Base-by-base conservation (phyloP, 2,113 vertebrate genomes). In the Macroglossus sobrinus region DNA sequence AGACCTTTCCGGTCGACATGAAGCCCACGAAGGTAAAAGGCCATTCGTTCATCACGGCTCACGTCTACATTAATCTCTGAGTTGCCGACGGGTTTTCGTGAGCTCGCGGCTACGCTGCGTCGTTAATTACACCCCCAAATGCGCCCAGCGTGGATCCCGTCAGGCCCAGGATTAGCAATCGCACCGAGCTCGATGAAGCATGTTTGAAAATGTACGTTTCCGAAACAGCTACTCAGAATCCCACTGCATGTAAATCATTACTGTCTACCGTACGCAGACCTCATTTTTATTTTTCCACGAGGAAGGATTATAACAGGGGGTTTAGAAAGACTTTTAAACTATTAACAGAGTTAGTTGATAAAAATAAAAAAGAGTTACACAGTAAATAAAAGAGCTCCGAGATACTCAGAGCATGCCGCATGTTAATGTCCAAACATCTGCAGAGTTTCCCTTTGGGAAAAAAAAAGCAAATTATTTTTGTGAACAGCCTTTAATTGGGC, bases 81-180 rank as follows among this genome's bases (percentile, higher is more conserved):
- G 12, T 24, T 18, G 26, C 78, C 84, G 8, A 22, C 57, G 7
- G 22, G 8, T 53, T 90, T 57, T 87, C 61, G 43, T 68, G 11
- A 35, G 11, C 24, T 50, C 35, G 2, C 4, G 1, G 55, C 1
- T 15, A 45, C 14, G 9, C 10, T 1, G 1, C 2, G 5, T 9
- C 76, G 68, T 66, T 45, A 26, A 78, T 66, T 10, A 59, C 0
- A 7, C 7, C 19, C 45, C n/a, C 26, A 43, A 71, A 38, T 2
- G 38, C 18, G 81, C 45, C 53, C 1, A 2, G 6, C 7, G 8
- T 9, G 15, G n/a, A 28, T 50, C 7, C 15, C 7, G 12, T 16
- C 0, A 55, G 33, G 80, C 7, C 15, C 12, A 1, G 14, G 35
- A 10, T 76, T 68, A 76, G 53, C 28, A 19, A 38, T 5, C 9